Conservation (phyloP, 2,888 invertebrate genomes). For the Hedychridium roseum region DNA sequence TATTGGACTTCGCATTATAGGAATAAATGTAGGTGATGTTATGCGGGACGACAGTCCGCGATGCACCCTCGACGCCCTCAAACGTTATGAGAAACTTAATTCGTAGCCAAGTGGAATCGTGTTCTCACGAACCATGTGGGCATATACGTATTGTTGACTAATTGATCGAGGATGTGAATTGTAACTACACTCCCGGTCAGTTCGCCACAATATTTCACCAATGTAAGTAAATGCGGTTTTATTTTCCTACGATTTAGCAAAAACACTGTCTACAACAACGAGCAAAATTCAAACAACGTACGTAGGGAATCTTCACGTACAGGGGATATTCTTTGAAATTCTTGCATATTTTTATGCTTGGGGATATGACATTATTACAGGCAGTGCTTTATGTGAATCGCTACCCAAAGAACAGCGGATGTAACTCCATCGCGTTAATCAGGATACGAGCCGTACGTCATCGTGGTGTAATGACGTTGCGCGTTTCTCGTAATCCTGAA, state of each 20-base stretch:
- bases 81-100: slow-evolving; percentile 38
- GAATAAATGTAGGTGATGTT: slow-evolving; percentile 30
- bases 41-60: slow-evolving; percentile 45
- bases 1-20: slow-evolving; percentile 22
- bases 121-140: slow-evolving; percentile 55
- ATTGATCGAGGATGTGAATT: slow-evolving; percentile 20
- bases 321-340: too few species aligned
- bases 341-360: too few species aligned
- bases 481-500: slow-evolving; percentile 26
- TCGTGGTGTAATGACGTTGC: slow-evolving; percentile 28
- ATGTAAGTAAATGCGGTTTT: too few species aligned
- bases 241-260: too few species aligned
- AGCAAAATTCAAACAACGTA: too few species aligned
- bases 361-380: too few species aligned
- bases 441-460: slow-evolving; percentile 49
- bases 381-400: slow-evolving; percentile 32
- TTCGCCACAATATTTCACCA: too few species aligned
- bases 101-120: slow-evolving; percentile 18
- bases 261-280: too few species aligned
- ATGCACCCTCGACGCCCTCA: slow-evolving; percentile 30
- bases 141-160: slow-evolving; percentile 17
- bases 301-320: too few species aligned
- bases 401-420: slow-evolving; percentile 41
- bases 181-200: too few species aligned
- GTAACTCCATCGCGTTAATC: slow-evolving; percentile 48